Evolutionary conservation across 2,888 invertebrate genomes (phyloP), one percentile per base, ranked within the genome.

Genomic region (Amblyjoppa fuscipennis): DNA sequence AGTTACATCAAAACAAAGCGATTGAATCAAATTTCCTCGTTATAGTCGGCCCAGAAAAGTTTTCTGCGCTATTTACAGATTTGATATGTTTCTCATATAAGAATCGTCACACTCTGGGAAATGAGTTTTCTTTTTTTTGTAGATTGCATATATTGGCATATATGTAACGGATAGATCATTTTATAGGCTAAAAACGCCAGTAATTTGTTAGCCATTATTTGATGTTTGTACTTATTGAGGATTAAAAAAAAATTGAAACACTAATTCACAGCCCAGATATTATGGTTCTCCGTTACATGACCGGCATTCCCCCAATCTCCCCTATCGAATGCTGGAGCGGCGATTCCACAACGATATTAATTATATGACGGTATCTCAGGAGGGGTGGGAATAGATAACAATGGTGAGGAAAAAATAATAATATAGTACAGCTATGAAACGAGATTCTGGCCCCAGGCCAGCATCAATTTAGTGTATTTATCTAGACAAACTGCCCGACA

Each of bases 371-470:
- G 66, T 34, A 66, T 66, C 28, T n/a, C 64, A 73, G 9, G 56
- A 38, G 31, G 66, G 13, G 53, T 49, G 34, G 13, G 68, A 34
- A 56, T 16, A 16, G 56, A 28, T 61, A 16, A 45, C 41, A 51
- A 56, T 41, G 11, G 25, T 41, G 38, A 25, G 38, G 28, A 71
- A 59, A 41, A 59, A 59, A 25, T 59, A 59, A 66, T 66, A 51
- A 64, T 53, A 81, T 73, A 34, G 38, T 25, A 20, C 59, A 76
- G 77, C 38, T 64, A 41, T 69, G 81, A 81, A 81, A 81, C 77
- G 66, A 78, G 56, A 79, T 85, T 85, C 78, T 85, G 85, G 85
- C 78, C 20, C n/a, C 3, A 16, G 6, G 81, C 85, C 85, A 85
- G 31, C 51, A 75, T 71, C 78, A 82, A 56, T 85, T 71, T 69